These are phyloP conservation scores for Trypoxylus dichotomus DNA, from an alignment of 1,140 invertebrate genomes.

Conservation along the genomic window DNA sequence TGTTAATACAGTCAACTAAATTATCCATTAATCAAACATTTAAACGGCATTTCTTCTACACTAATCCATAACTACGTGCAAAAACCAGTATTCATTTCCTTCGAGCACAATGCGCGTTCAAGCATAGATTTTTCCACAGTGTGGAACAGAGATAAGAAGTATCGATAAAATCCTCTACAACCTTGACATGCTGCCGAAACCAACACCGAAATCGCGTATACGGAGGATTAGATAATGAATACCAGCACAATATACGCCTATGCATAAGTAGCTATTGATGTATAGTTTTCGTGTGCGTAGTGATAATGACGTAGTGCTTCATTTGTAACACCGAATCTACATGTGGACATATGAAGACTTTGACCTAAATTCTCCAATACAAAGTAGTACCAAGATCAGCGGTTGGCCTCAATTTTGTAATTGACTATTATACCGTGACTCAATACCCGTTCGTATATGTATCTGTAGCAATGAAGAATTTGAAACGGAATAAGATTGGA, in stretches of 20 bases:
- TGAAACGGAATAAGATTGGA: background rate
- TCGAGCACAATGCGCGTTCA: background rate
- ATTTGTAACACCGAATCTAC: background rate
- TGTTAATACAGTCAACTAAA: background rate
- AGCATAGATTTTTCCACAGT: background rate
- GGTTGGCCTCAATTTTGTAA: slow-evolving; percentile 13
- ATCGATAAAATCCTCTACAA: background rate
- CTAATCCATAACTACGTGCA: background rate
- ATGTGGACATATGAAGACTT: slow-evolving; percentile 15
- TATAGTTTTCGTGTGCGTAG: background rate
- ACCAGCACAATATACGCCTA: background rate
- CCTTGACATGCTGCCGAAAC: background rate
- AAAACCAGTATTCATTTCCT: background rate
- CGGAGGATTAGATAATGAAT: background rate
- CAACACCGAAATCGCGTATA: background rate
- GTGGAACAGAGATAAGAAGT: background rate
- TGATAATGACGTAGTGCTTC: background rate
- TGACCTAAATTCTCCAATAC: slow-evolving; percentile 6
- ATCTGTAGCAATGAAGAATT: background rate
- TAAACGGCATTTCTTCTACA: background rate
- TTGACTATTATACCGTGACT: slow-evolving; percentile 23
- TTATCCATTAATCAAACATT: background rate
- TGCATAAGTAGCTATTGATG: background rate
- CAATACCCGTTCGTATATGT: background rate
- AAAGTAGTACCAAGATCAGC: slow-evolving; percentile 21